These are phyloP conservation scores for Eupithecia pulchellata DNA, from an alignment of 2,888 invertebrate genomes.

Conservation along the genomic window DNA sequence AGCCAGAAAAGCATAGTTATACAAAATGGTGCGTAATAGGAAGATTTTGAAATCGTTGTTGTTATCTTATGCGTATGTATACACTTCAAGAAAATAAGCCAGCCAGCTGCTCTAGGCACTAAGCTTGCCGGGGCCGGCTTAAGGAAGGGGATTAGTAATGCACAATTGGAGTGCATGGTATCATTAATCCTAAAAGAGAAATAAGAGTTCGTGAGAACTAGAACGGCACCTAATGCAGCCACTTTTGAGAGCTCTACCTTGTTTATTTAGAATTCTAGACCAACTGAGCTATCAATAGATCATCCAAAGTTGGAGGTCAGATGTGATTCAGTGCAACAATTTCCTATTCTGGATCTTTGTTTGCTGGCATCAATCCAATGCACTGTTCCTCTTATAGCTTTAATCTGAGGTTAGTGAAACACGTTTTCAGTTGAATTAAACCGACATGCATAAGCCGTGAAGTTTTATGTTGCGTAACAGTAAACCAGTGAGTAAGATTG, in stretches of 20 bases:
- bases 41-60: background rate
- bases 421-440: conserved; percentile 19
- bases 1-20: background rate
- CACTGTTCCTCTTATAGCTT: conserved; percentile 39
- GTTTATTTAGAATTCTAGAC: conserved; percentile 9
- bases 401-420: conserved; percentile 27
- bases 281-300: conserved; percentile 32
- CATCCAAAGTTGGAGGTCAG: conserved; percentile 43
- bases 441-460: conserved; percentile 7
- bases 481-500: conserved; percentile 8
- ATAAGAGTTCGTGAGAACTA: background rate
- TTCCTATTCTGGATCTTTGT: conserved; percentile 49
- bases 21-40: background rate
- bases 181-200: background rate
- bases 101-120: conserved; percentile 1
- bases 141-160: background rate
- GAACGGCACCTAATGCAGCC: background rate
- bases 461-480: conserved; percentile 12
- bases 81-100: background rate
- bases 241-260: background rate
- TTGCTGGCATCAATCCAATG: conserved; percentile 52
- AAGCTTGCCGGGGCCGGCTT: background rate
- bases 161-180: background rate
- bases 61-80: too few relatives aligned
- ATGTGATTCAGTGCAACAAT: conserved; percentile 51